Base-by-base conservation (phyloP, 2,797 vertebrate species). In the Lepidocolaptes lacrymiger region DNA sequence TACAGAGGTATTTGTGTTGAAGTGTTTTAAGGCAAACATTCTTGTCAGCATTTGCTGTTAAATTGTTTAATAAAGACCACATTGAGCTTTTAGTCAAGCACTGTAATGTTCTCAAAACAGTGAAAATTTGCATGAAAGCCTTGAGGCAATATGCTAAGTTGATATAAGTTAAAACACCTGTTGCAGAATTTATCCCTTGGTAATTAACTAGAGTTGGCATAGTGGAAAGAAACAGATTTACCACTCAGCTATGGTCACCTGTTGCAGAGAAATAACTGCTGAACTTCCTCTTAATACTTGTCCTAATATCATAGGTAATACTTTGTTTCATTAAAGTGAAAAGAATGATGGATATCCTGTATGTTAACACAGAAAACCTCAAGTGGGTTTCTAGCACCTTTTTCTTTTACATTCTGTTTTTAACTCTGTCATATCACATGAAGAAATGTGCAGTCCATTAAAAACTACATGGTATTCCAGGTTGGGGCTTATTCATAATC, bases 81-180 rank as follows among this genome's bases (percentile, higher is more conserved):
- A 66, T 19, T 91, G 91, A 93, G 58, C 41, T 82, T 91, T 93
- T 78, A 82, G 46, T 59, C 34, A 59, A 77, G 34, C 32, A 30
- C 41, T 2, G 2, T 52, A 95, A 76, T 30, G 78, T 41, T 93
- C 78, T 91, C 41, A 56, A 92, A 85, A 89, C 55, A 64, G 56
- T 54, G 44, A 77, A 91, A 94, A 96, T 94, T 85, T 94, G 75
- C 81, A 87, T 93, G 19, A 88, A 85, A 83, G 49, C 91, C 85
- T 83, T 61, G 32, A 1, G 27, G 78, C 64, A 85, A 91, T 87
- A 76, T 52, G 39, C 55, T 79, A 52, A 91, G 6, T 51, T 84
- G 37, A 52, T 87, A 85, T 41, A 84, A 64, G 43, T 74, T 92
- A 51, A 88, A 95, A 73, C 24, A 66, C 58, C 77, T 80, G 55